Evolutionary conservation across 37 sponge, comb jelly and placozoan species (phyloP).

Genomic region (Aplysina aerophoba): DNA sequence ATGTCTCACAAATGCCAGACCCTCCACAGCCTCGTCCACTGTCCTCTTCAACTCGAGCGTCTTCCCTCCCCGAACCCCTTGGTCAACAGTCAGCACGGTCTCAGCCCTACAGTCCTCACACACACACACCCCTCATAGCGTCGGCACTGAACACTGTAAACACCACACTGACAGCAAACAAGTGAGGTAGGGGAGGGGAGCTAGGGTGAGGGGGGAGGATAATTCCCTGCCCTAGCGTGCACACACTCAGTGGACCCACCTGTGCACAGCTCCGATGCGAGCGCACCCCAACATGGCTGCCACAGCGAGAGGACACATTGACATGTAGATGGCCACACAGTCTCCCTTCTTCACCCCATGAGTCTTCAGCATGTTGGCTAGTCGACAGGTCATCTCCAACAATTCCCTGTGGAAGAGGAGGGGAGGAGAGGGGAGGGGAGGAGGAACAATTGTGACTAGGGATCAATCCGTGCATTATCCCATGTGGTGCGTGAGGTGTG

Average conservation of each 20-base stretch:
- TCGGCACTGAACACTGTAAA: constrained; percentile 99
- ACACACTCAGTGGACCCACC: no score
- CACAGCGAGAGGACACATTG: constrained; percentile 79
- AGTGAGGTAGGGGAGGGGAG: no score
- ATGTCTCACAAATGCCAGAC: constrained; percentile 65
- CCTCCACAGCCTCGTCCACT: constrained; percentile 86
- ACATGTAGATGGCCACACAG: constrained; percentile 91
- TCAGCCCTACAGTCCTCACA: constrained; percentile 24
- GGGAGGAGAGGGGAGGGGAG: no score
- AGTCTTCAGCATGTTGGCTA: constrained; percentile 86
- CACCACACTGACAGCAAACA: no score
- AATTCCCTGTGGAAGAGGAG: constrained; percentile 62
- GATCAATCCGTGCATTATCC: no score
- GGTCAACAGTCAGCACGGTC: constrained; percentile 87
- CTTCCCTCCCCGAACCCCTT: constrained; percentile 92
- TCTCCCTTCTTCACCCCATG: constrained; percentile 93
- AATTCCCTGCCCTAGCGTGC: no score
- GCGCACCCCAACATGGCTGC: constrained; percentile 94
- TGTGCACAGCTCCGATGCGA: constrained; percentile 90
- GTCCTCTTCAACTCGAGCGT: constrained; percentile 84
- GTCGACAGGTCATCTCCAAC: constrained; percentile 82
- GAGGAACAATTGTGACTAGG: no score
- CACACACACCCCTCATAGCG: constrained; percentile 60
- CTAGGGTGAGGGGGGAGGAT: no score
- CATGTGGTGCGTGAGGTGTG: no score